phyloP scores from a whole-genome alignment of 2,113 vertebrate species.

The Vulpes vulpes region DNA sequence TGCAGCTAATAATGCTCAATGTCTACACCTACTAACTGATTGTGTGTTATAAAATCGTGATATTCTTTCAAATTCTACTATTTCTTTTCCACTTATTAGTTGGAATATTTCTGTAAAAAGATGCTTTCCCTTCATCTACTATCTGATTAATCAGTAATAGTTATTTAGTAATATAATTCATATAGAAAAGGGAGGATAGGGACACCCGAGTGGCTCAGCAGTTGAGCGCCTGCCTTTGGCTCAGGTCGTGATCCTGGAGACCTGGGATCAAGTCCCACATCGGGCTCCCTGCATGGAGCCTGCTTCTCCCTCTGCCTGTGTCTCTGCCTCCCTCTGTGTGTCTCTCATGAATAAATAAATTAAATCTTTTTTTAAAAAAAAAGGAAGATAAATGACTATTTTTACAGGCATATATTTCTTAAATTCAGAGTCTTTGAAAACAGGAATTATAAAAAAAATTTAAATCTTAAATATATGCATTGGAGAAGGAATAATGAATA shows the following conservation, averaged over 20 bases:
- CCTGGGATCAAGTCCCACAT: no score
- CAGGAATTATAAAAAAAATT: background rate
- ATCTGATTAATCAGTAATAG: background rate
- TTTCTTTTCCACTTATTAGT: background rate
- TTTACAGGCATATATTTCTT: background rate
- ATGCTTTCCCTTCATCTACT: background rate
- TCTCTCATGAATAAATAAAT: no score
- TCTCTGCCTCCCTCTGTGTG: no score
- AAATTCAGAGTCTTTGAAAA: background rate
- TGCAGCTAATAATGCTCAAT: background rate
- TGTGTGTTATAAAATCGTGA: background rate
- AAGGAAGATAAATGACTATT: no score
- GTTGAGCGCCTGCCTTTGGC: no score
- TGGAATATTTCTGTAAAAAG: background rate
- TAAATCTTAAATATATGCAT: background rate
- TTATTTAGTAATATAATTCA: background rate
- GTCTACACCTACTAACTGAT: background rate
- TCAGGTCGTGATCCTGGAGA: no score
- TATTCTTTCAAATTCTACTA: background rate
- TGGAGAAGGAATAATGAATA: background rate
- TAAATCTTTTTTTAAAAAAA: no score
- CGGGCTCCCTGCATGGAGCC: no score
- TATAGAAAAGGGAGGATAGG: background rate
- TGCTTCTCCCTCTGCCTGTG: no score
- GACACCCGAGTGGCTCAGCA: no score